Conservation (phyloP, 2,113 vertebrate species). For the Anas platyrhynchos region DNA sequence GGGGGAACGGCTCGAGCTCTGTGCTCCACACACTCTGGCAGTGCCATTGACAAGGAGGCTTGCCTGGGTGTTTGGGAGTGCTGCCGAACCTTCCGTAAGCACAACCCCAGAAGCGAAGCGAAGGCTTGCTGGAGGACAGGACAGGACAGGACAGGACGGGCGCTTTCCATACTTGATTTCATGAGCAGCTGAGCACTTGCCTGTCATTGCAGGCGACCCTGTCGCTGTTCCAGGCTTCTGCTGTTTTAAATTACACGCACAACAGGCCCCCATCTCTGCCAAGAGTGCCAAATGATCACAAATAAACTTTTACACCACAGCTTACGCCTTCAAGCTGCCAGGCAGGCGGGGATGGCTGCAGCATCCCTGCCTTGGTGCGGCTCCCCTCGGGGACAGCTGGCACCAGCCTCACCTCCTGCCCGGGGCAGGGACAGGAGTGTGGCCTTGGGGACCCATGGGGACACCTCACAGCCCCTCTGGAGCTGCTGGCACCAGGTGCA, state of each 20-base stretch:
- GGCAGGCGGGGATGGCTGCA: not conserved
- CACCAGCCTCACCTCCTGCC: no score
- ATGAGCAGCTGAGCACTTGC: not conserved
- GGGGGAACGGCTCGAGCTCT: not conserved
- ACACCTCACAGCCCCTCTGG: no score
- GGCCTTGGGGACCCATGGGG: no score
- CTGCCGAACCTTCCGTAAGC: rapidly evolving
- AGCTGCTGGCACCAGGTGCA: not conserved
- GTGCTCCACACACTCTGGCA: not conserved
- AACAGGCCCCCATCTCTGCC: not conserved
- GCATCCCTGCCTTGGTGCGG: not conserved
- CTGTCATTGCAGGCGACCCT: not conserved
- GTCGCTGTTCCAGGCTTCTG: not conserved
- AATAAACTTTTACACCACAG: not conserved
- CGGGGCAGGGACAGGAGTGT: not conserved
- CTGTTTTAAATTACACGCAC: not conserved
- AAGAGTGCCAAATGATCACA: not conserved
- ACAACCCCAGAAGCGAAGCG: not conserved
- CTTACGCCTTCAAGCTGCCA: not conserved
- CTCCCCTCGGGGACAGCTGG: not conserved
- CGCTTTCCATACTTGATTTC: not conserved
- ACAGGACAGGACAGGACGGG: not conserved
- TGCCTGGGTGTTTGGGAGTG: not conserved
- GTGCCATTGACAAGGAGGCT: not conserved
- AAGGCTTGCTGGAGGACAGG: not conserved